phyloP scores from a whole-genome alignment of 2,888 invertebrate species.

The Rhagonycha fulva region DNA sequence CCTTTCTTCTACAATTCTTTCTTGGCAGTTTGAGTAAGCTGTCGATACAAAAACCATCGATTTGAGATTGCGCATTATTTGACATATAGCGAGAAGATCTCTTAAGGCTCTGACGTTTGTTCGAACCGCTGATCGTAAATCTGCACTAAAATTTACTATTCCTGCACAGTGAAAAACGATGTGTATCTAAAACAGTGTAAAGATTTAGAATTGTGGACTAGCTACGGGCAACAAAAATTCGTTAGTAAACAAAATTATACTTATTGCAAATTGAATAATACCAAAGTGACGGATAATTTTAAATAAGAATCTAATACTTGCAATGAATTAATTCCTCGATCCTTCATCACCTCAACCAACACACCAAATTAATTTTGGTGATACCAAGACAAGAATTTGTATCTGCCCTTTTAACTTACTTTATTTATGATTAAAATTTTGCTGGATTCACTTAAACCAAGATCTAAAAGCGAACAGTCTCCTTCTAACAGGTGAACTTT shows the following conservation, averaged over 20 bases:
- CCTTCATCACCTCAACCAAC: too few species aligned
- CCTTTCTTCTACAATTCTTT: constrained; percentile 50
- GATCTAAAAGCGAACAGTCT: constrained; percentile 29
- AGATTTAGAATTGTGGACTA: too few species aligned
- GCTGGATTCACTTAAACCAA: constrained; percentile 15
- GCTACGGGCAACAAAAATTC: too few species aligned
- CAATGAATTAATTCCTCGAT: too few species aligned
- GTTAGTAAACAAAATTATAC: too few species aligned
- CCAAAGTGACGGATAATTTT: too few species aligned
- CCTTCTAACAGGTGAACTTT: constrained; percentile 41
- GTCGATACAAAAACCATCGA: constrained; percentile 50
- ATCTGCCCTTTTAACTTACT: neutral
- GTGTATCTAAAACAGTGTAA: neutral
- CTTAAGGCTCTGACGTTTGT: constrained; percentile 41
- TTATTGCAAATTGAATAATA: too few species aligned
- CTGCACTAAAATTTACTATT: constrained; percentile 40
- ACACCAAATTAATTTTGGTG: too few species aligned
- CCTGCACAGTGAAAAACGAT: constrained; percentile 35
- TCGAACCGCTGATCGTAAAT: constrained; percentile 37
- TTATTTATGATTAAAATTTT: constrained; percentile 25
- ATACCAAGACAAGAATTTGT: too few species aligned
- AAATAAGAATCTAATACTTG: too few species aligned
- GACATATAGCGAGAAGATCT: constrained; percentile 35
- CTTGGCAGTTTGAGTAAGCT: constrained; percentile 49
- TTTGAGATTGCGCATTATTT: constrained; percentile 33